phyloP scores from a whole-genome alignment of 2,797 vertebrate genomes.

The Anguilla anguilla region DNA sequence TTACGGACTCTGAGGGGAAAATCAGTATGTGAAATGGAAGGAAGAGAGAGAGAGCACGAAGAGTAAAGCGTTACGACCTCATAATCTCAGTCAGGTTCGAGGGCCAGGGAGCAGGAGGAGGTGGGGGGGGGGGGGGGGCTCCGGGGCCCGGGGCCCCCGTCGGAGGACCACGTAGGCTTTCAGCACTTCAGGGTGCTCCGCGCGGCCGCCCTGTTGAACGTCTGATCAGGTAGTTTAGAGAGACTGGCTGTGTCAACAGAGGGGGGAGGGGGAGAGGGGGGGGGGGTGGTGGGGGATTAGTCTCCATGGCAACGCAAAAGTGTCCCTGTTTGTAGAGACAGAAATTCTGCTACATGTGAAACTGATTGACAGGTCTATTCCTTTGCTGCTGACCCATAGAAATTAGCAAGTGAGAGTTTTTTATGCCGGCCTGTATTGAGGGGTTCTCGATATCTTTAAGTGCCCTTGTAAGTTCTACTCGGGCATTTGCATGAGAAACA shows the following conservation, averaged over 20 bases:
- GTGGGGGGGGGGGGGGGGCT: constrained; percentile 30
- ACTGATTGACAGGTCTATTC: constrained; percentile 96
- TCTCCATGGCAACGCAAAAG: constrained; percentile 94
- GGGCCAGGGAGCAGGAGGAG: not conserved
- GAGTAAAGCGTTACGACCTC: constrained; percentile 11
- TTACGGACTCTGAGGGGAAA: not conserved
- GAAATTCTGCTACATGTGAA: constrained; percentile 97
- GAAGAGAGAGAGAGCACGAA: not conserved
- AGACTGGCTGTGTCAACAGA: constrained; percentile 88
- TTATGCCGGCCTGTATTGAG: constrained; percentile 89
- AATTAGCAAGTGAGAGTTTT: constrained; percentile 93
- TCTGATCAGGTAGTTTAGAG: constrained; percentile 94
- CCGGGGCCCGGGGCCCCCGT: constrained; percentile 10
- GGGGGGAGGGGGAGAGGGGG: constrained; percentile 75
- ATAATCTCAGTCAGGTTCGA: constrained; percentile 22
- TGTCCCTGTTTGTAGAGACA: constrained; percentile 95
- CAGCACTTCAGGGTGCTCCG: constrained; percentile 77
- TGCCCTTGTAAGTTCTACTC: constrained; percentile 93
- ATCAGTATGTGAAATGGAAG: not conserved
- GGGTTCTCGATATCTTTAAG: constrained; percentile 90
- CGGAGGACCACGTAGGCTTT: constrained; percentile 68
- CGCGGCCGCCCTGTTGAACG: constrained; percentile 84
- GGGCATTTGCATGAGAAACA: constrained; percentile 95
- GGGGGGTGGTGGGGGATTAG: constrained; percentile 78
- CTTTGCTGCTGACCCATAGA: constrained; percentile 95